A percentile compares a stretch with the other conserved stretches of the same genome.
These are phyloP conservation scores for Empis stercorea DNA, from an alignment of 2,888 invertebrate species.

Conservation along the genomic window DNA sequence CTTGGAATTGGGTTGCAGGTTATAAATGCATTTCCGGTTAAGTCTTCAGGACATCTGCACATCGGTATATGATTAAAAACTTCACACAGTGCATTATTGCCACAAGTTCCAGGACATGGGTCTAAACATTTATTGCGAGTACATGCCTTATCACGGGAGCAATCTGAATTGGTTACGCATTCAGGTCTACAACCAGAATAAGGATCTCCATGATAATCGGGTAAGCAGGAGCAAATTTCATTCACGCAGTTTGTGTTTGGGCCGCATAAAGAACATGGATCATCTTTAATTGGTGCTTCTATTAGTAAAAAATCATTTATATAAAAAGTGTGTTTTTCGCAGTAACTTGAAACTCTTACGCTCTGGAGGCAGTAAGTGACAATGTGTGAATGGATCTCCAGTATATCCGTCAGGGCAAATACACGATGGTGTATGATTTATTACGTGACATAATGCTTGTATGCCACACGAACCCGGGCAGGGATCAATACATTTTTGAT, in stretches of 20 bases:
- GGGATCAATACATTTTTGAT: conserved; percentile 57
- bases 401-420: conserved; percentile 45
- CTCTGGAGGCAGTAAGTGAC: conserved; percentile 39
- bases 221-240: conserved; percentile 31
- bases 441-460: conserved; percentile 49
- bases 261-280: conserved; percentile 67
- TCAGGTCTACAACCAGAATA: conserved; percentile 67
- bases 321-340: neutral
- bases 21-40: conserved; percentile 63
- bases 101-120: conserved; percentile 70
- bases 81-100: conserved; percentile 57
- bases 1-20: conserved; percentile 36
- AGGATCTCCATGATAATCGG: conserved; percentile 62
- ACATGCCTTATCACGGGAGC: conserved; percentile 56
- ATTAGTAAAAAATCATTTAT: conserved; percentile 17
- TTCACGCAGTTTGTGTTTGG: conserved; percentile 51
- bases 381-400: conserved; percentile 67
- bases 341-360: conserved; percentile 20
- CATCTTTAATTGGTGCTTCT: conserved; percentile 25
- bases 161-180: conserved; percentile 62
- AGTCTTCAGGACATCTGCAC: conserved; percentile 58
- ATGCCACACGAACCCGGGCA: conserved; percentile 60
- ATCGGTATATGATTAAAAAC: conserved; percentile 67
- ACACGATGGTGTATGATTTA: conserved; percentile 58
- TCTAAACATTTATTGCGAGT: conserved; percentile 59